A percentile compares a stretch with the other conserved stretches of the same genome.
Evolutionary conservation across 2,113 vertebrate genomes (phyloP).

Genomic region (Monarcha castaneiventris): DNA sequence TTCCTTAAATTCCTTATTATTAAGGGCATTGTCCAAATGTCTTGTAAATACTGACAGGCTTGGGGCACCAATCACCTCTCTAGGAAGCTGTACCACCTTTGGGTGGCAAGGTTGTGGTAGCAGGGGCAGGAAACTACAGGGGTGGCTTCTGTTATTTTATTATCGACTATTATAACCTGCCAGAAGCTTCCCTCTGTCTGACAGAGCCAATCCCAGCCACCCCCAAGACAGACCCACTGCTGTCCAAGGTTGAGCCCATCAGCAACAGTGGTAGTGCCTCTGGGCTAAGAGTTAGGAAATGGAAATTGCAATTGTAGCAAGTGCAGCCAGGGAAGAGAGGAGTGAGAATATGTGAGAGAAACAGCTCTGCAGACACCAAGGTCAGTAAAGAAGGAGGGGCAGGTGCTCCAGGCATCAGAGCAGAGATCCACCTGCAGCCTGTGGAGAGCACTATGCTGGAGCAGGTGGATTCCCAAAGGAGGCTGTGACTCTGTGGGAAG

Average conservation of each 20-base stretch:
- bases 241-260: neutral
- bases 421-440: neutral
- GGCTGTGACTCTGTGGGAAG: neutral
- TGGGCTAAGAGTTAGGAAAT: neutral
- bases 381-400: neutral
- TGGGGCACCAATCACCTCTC: neutral
- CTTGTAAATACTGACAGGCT: neutral
- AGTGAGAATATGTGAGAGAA: neutral
- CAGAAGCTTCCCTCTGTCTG: neutral
- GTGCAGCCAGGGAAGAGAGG: neutral
- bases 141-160: neutral
- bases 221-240: neutral
- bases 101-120: neutral
- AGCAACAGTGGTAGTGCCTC: accelerated
- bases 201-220: neutral
- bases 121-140: neutral
- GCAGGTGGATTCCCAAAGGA: neutral
- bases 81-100: neutral
- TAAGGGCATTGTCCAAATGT: neutral
- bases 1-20: too few species aligned
- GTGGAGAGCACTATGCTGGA: neutral
- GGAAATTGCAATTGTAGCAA: neutral
- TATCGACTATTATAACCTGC: neutral
- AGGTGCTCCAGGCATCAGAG: neutral
- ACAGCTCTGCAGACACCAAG: neutral